Conservation (phyloP, 2,113 vertebrate species). For the Charina bottae region DNA sequence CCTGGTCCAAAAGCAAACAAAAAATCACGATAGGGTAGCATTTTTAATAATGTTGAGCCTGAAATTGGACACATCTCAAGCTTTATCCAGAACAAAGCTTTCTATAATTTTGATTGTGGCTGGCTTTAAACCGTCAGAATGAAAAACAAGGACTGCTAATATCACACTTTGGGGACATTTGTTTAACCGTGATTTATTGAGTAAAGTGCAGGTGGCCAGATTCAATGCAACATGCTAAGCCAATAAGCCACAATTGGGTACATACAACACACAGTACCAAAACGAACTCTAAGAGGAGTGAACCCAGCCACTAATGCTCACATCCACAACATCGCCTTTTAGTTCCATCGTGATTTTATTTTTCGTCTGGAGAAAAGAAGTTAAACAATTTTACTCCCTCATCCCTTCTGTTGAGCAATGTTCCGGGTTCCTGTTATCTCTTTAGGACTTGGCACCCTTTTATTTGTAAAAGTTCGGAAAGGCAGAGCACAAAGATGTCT, state of each 20-base stretch:
- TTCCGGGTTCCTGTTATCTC: not conserved
- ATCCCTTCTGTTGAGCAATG: not conserved
- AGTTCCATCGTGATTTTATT: not conserved
- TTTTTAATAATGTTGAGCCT: not conserved
- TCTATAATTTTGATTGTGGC: not conserved
- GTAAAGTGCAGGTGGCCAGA: not conserved
- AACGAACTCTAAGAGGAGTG: not conserved
- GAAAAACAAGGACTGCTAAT: not conserved
- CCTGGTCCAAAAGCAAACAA: not conserved
- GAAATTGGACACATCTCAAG: not conserved
- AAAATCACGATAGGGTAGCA: not conserved
- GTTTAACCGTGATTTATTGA: not conserved
- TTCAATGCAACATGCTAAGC: not conserved
- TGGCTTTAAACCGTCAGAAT: not conserved
- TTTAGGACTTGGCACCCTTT: not conserved
- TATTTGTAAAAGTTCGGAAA: slow-evolving; percentile 9
- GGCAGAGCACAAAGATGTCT: not conserved
- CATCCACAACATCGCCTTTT: not conserved
- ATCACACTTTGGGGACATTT: not conserved
- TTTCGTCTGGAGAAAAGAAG: not conserved
- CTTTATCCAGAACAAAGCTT: not conserved
- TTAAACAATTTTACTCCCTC: not conserved
- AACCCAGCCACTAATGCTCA: not conserved
- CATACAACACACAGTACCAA: not conserved
- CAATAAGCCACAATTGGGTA: not conserved